phyloP scores from a whole-genome alignment of 1,140 invertebrate genomes.

The Eumeta japonica region DNA sequence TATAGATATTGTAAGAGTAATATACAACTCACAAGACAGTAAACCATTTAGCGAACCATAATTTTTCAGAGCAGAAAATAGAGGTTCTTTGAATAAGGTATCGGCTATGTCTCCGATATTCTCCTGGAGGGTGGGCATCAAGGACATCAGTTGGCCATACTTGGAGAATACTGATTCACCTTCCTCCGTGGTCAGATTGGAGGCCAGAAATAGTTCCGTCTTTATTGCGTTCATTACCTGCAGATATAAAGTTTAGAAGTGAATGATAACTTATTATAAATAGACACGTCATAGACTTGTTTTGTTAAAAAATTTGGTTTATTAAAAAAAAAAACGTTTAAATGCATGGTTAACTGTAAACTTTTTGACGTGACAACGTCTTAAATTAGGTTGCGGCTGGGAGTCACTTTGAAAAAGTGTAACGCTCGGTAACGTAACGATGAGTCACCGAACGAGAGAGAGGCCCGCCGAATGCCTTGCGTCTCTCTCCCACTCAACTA shows the following conservation, averaged over 20 bases:
- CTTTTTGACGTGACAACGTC: no score
- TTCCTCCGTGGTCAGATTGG: slow-evolving; percentile 52
- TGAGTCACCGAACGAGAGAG: no score
- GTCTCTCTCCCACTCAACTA: no score
- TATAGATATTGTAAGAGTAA: not conserved
- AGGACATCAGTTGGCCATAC: slow-evolving; percentile 42
- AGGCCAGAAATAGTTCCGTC: slow-evolving; percentile 49
- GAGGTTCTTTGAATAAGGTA: slow-evolving; percentile 29
- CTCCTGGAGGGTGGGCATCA: slow-evolving; percentile 48
- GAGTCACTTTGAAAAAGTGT: no score
- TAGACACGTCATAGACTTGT: slow-evolving; percentile 1
- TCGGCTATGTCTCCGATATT: slow-evolving; percentile 25
- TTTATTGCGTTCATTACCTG: slow-evolving; percentile 47
- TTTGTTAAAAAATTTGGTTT: slow-evolving; percentile 2
- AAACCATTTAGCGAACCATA: slow-evolving; percentile 26
- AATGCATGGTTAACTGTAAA: no score
- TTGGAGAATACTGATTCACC: slow-evolving; percentile 45
- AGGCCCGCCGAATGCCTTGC: no score
- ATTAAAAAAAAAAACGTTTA: no score
- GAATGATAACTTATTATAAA: not conserved
- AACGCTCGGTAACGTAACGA: no score
- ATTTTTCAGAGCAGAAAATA: slow-evolving; percentile 30
- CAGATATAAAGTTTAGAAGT: slow-evolving; percentile 10
- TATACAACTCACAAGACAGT: slow-evolving; percentile 25
- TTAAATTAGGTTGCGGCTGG: no score